Conservation (phyloP, 2,888 invertebrate species). For the Amphipoea lucens region DNA sequence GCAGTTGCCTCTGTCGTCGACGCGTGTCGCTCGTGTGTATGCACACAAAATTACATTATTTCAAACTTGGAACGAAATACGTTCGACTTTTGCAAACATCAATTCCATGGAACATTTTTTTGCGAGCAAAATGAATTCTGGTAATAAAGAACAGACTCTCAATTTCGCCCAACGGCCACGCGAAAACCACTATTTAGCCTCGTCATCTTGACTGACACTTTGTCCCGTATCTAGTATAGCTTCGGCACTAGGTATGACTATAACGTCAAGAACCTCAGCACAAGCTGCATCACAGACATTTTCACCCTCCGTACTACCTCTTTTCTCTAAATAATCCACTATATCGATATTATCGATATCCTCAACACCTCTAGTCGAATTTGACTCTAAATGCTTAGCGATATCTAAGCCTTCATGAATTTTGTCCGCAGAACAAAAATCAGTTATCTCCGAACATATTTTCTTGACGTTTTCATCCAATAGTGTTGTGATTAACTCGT, state of each 20-base stretch:
- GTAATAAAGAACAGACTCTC: conserved; percentile 8
- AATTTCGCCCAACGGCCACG: conserved; percentile 49
- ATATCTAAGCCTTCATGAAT: conserved; percentile 76
- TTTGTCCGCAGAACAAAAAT: conserved; percentile 76
- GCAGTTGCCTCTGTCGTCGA: no score
- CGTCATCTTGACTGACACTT: conserved; percentile 46
- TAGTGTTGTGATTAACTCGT: conserved; percentile 71
- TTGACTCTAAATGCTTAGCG: conserved; percentile 71
- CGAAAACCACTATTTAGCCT: conserved; percentile 37
- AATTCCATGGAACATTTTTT: not conserved
- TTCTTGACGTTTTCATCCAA: conserved; percentile 79
- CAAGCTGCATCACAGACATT: conserved; percentile 76
- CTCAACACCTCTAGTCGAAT: conserved; percentile 36
- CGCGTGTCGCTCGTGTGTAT: no score
- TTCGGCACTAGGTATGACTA: conserved; percentile 85
- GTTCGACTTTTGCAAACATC: not conserved
- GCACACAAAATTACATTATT: no score
- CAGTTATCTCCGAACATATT: conserved; percentile 83
- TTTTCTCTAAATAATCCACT: conserved; percentile 69
- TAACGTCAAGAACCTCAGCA: conserved; percentile 82
- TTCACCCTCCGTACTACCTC: conserved; percentile 65
- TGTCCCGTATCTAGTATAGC: conserved; percentile 84
- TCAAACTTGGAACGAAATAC: not conserved
- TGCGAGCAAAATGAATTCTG: not conserved
- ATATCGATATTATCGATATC: conserved; percentile 63